Conservation (phyloP, 2,797 vertebrate species). For the Mycteria americana region DNA sequence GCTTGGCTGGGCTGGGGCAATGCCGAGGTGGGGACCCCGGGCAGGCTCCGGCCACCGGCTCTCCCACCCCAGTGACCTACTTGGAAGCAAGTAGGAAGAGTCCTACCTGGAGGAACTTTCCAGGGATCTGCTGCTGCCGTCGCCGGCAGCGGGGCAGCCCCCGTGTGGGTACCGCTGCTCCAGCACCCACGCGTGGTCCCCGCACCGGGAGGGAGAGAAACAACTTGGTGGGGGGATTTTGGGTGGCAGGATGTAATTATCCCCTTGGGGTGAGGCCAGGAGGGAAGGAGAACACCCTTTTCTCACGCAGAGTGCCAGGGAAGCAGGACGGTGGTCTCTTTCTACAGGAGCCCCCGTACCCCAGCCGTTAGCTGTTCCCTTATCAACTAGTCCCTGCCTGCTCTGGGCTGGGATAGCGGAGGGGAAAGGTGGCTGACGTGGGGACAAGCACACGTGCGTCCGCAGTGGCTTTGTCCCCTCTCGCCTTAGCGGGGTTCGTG, state of each 20-base stretch:
- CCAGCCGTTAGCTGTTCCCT: rapidly evolving
- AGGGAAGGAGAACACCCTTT: background rate
- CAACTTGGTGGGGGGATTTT: background rate
- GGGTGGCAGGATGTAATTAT: background rate
- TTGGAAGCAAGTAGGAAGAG: background rate
- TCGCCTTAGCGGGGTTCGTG: rapidly evolving
- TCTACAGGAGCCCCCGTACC: rapidly evolving
- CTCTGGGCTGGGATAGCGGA: background rate
- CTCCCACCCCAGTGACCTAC: background rate
- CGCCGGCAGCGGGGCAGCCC: background rate
- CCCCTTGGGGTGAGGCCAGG: background rate
- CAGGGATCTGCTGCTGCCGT: background rate
- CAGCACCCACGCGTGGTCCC: rapidly evolving
- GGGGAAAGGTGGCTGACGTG: rapidly evolving
- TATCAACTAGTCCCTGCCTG: background rate
- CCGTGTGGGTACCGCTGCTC: background rate
- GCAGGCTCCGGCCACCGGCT: background rate
- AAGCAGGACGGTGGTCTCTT: rapidly evolving
- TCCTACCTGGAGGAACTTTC: background rate
- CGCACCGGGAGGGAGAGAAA: rapidly evolving
- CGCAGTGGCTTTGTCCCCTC: background rate
- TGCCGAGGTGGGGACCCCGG: background rate
- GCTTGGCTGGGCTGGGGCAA: background rate
- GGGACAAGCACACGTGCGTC: background rate
- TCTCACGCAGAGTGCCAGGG: background rate